These are phyloP conservation scores for Coptodon bakossiorum DNA, from an alignment of 2,113 vertebrate genomes.

Conservation along the genomic window DNA sequence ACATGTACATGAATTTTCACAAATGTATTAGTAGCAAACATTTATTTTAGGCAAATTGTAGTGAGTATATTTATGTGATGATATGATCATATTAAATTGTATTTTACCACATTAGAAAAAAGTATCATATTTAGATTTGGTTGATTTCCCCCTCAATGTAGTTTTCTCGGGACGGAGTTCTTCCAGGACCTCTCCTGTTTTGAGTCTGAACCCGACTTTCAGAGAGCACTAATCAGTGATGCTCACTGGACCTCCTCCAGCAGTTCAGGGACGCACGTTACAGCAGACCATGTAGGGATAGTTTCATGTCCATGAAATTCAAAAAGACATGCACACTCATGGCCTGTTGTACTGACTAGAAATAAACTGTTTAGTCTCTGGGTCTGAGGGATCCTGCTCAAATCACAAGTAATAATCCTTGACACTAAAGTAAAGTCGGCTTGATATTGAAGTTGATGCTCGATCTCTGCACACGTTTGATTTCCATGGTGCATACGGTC, in stretches of 20 bases:
- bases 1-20: neutral
- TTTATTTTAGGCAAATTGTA: neutral
- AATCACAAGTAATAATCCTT: neutral
- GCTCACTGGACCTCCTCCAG: neutral
- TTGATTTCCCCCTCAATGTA: neutral
- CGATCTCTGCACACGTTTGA: neutral
- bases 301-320: neutral
- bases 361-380: neutral
- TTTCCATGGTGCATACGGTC: neutral
- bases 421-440: rapidly evolving
- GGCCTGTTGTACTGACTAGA: neutral
- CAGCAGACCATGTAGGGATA: neutral
- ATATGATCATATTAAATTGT: rapidly evolving
- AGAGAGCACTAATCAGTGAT: neutral
- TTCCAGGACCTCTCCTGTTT: neutral
- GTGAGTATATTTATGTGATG: neutral
- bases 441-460: neutral
- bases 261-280: rapidly evolving
- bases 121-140: neutral
- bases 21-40: neutral
- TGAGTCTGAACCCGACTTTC: neutral
- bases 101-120: neutral
- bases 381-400: neutral
- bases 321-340: neutral
- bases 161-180: neutral